These are phyloP conservation scores for Dendrocopos noguchii DNA, from an alignment of 2,113 vertebrate species.

Conservation along the genomic window DNA sequence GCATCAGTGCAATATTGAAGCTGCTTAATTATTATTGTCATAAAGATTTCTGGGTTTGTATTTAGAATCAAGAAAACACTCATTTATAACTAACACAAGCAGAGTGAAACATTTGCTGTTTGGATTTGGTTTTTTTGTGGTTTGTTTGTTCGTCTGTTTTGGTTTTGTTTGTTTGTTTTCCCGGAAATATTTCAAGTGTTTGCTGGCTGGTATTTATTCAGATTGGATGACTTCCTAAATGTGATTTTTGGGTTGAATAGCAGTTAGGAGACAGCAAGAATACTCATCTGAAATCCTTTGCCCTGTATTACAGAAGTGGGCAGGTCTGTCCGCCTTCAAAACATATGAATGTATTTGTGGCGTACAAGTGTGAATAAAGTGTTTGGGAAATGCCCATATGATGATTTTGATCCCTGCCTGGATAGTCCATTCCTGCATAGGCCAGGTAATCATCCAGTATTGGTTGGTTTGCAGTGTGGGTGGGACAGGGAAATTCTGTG, in stretches of 20 bases:
- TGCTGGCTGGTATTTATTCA: not conserved
- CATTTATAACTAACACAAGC: not conserved
- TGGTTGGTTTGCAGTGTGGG: not conserved
- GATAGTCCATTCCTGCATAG: not conserved
- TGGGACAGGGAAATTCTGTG: not conserved
- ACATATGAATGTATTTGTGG: not conserved
- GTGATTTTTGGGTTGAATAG: not conserved
- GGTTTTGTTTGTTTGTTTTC: too few species aligned
- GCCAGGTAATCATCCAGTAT: not conserved
- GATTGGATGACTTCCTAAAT: not conserved
- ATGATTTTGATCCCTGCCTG: not conserved
- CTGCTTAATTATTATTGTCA: not conserved
- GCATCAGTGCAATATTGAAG: not conserved
- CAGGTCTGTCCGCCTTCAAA: not conserved
- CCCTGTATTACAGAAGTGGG: not conserved
- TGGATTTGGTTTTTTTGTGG: not conserved
- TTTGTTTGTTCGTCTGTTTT: not conserved
- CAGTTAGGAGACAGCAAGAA: not conserved
- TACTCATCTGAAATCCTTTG: not conserved
- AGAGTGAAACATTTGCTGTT: not conserved
- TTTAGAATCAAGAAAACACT: not conserved
- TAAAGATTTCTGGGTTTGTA: fast-evolving
- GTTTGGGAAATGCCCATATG: not conserved
- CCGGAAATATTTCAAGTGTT: not conserved
- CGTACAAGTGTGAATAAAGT: not conserved